Evolutionary conservation across 2,113 vertebrate genomes (phyloP), one percentile per base, ranked within the genome.

Genomic region (Struthidea cinerea): DNA sequence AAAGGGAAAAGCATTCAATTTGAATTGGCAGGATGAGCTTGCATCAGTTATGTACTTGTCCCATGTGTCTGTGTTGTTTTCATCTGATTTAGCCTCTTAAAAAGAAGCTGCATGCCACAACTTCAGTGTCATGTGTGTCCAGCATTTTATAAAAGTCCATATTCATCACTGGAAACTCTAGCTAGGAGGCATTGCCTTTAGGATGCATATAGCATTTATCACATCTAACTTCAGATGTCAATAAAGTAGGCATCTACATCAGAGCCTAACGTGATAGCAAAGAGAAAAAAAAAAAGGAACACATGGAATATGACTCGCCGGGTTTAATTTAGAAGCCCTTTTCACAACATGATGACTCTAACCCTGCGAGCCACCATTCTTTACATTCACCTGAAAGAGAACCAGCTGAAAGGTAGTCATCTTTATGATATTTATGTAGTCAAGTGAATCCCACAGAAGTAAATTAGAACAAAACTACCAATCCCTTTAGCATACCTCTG

Each of bases 1-100:
- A 81, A 81, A 90, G 27, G 5, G 39, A 90, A 84, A 93, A 83
- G 44, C 65, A 67, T 70, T 67, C 46, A 17, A 77, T 78, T 77
- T 94, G 55, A 90, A 84, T 44, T 89, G 86, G 47, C 55, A 90
- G 44, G 47, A 71, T 87, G 52, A 86, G 49, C 14, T 78, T 90
- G 35, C 30, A 64, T 68, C 33, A 55, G 69, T 84, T 84, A 67
- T 84, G 35, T 60, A 37, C 67, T 82, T 81, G 42, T 35, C 67
- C 23, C 56, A n/a, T 70, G 52, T 26, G 33, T 69, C 71, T 53
- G 16, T 32, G 26, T n/a, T 76, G 30, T 3, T 91, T 80, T 86
- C 50, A 84, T 37, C 35, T 81, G 23, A 55, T 74, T 81, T 65
- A 67, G 33, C 13, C 46, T 64, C 86, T 33, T 67, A 53, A 89